phyloP scores from a whole-genome alignment of 1,140 invertebrate genomes.

The Hirudo medicinalis region DNA sequence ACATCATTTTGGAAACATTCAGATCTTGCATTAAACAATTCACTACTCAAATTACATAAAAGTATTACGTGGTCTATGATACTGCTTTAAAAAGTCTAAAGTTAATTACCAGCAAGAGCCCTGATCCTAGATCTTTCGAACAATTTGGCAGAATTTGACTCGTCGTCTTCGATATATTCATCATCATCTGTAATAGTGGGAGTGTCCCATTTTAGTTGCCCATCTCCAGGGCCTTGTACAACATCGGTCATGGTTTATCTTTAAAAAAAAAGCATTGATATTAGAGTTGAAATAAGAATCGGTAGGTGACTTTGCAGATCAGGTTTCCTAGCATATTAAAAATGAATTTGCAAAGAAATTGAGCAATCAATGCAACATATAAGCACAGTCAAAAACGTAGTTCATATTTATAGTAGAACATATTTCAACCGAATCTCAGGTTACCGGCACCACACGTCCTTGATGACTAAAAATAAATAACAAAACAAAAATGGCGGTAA shows the following conservation, averaged over 20 bases:
- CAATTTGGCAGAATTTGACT: constrained; percentile 90
- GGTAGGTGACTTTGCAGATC: too few relatives aligned
- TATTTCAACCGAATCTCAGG: too few relatives aligned
- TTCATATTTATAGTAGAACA: too few relatives aligned
- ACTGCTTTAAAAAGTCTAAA: neutral
- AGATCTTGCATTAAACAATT: neutral
- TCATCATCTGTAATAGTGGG: constrained; percentile 51
- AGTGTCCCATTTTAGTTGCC: constrained; percentile 33
- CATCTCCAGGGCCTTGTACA: constrained; percentile 28
- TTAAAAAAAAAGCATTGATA: too few relatives aligned
- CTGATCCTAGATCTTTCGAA: constrained; percentile 98
- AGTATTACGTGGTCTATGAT: neutral
- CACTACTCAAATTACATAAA: neutral
- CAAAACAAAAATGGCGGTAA: too few relatives aligned
- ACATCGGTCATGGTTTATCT: constrained; percentile 35
- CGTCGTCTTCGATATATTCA: constrained; percentile 85
- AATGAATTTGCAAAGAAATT: too few relatives aligned
- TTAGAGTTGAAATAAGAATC: too few relatives aligned
- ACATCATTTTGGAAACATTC: neutral
- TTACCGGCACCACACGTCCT: too few relatives aligned
- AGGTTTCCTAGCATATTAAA: too few relatives aligned
- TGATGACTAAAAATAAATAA: too few relatives aligned
- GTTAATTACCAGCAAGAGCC: constrained; percentile 75
- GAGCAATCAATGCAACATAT: too few relatives aligned
- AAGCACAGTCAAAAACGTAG: too few relatives aligned